Base-by-base conservation (phyloP, 2,113 vertebrate species). In the Meleagris gallopavo region DNA sequence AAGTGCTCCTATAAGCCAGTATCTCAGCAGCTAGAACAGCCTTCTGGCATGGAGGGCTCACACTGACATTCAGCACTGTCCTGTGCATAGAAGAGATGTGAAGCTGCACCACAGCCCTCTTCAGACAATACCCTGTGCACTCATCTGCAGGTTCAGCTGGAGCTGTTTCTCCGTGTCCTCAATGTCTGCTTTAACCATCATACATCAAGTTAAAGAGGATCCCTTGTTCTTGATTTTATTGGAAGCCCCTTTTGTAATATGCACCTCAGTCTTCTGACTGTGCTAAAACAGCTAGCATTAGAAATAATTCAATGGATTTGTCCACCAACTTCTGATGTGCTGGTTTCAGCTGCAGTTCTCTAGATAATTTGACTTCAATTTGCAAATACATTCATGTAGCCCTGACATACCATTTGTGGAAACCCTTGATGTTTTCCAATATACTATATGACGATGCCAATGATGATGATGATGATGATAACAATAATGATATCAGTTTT, bases 281-380 rank as follows among this genome's bases (percentile, higher is more conserved):
- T 72, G 58, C 52, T 86, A 81, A 92, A 94, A 11, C 20, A 73
- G 65, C 61, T 88, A 60, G 61, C 52, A 36, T 48, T 82, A 62
- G 81, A 94, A 94, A 93, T 93, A 34, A 73, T 7, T 25, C 45
- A 66, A 61, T 32, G 62, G 14, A 46, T 87, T 95, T 93, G 76
- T 90, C 77, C 93, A 58, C 70, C 43, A 40, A 84, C 66, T 93
- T 89, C 71, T 87, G 66, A 75, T 73, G 45, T 50, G 92, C 65
- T 93, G 94, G 81, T 87, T 95, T 95, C 86, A 90, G 71, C 62
- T 93, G 81, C 69, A 89, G 90, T 46, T 93, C 77, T 94, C 74
- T 89, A 58, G 81, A 62, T 92, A 93, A 97, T 89, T 65, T 79
- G 25, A 82, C 61, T 88, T 79, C 66, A 83, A 92, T 79, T 95